Evolutionary conservation across 2,113 vertebrate genomes (phyloP), one percentile per base, ranked within the genome.

Genomic region (Paradoxurus hermaphroditus): DNA sequence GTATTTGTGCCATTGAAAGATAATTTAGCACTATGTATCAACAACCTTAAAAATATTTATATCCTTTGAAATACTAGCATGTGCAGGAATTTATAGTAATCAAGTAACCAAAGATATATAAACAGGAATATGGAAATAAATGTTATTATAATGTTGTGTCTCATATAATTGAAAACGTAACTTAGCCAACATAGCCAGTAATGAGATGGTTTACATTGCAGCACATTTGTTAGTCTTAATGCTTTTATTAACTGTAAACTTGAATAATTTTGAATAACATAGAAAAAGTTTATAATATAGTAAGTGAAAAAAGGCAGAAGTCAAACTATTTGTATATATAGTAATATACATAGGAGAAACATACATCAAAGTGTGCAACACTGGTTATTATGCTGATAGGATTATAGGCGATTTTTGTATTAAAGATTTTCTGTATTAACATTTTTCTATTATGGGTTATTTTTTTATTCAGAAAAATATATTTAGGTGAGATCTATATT

Each of bases 261-360:
- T 94, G 18, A 92, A 25, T 86, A 90, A 75, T 84, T 96, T 92
- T 95, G 27, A 87, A 49, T 75, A 65, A 49, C 86, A 41, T 84
- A 51, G 87, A 25, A 44, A 90, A 95, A 70, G 25, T 73, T 68
- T 91, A 56, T 1, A 77, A 1, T 70, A n/a, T 11, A 44, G 12
- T 88, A 68, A 51, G 23, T 86, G 4, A 39, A 63, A 72, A 86
- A 96, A 94, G 70, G 10, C 1, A 75, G 23, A 90, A 86, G 21
- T 85, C 46, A 93, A 49, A 51, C 21, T 79, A 49, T 70, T 68
- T 81, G 31, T 53, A 0, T 67, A 5, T 89, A 10, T 44, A 63
- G 81, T 44, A 84, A 70, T 44, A 73, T 31, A 79, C 8, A 44
- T 27, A 34, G 2, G 36, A 44, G 34, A 67, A 14, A 78, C 8